Conservation (phyloP, 2,113 vertebrate genomes). For the Mugil cephalus region DNA sequence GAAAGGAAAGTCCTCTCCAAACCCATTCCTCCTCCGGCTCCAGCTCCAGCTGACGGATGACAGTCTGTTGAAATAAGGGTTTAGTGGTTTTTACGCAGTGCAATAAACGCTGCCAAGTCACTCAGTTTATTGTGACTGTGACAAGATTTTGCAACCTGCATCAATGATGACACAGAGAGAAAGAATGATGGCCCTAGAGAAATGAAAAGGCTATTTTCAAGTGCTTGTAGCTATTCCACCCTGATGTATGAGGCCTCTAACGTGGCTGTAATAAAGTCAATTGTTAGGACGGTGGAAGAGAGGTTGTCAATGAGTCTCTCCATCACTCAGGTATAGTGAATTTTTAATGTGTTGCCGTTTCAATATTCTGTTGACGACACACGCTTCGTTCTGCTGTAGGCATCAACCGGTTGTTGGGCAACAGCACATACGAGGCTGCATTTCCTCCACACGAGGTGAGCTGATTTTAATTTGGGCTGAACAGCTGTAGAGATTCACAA, state of each 20-base stretch:
- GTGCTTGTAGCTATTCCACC: slow-evolving; percentile 21
- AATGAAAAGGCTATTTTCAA: slow-evolving; percentile 19
- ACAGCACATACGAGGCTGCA: slow-evolving; percentile 96
- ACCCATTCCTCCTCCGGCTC: slow-evolving; percentile 19
- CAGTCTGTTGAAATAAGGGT: slow-evolving; percentile 18
- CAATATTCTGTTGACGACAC: slow-evolving; percentile 23
- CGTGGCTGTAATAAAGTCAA: slow-evolving; percentile 41
- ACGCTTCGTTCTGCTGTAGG: slow-evolving; percentile 81
- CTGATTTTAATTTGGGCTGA: slow-evolving; percentile 1
- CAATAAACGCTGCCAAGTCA: not conserved
- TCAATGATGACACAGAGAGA: not conserved
- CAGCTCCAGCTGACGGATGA: slow-evolving; percentile 21
- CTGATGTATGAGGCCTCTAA: slow-evolving; percentile 20
- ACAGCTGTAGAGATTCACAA: not conserved
- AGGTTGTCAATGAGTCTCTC: slow-evolving; percentile 30
- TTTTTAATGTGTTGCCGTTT: slow-evolving; percentile 32
- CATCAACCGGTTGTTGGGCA: slow-evolving; percentile 94
- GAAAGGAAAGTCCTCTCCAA: slow-evolving; percentile 59
- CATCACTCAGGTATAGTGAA: slow-evolving; percentile 11
- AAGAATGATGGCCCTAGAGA: not conserved
- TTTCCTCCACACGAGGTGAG: slow-evolving; percentile 98
- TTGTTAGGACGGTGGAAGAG: slow-evolving; percentile 22
- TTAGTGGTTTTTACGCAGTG: slow-evolving; percentile 3
- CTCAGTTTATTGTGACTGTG: slow-evolving; percentile 4
- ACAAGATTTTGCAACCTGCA: slow-evolving; percentile 3